phyloP scores from a whole-genome alignment of 2,888 invertebrate genomes.

The Platycnemis pennipes region DNA sequence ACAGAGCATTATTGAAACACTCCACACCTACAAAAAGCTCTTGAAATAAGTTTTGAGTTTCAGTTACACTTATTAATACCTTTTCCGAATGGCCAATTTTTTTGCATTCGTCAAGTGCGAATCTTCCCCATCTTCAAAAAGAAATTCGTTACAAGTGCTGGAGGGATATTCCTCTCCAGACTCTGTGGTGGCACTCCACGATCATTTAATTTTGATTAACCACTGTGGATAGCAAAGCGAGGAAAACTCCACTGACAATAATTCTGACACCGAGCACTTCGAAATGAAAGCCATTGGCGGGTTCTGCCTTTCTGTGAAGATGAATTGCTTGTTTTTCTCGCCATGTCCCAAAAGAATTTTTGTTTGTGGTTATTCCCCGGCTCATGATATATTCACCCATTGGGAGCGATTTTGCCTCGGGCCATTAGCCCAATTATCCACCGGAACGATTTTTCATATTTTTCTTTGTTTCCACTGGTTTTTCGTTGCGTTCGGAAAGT shows the following conservation, averaged over 20 bases:
- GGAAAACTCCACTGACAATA: not conserved
- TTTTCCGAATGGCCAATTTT: too few relatives aligned
- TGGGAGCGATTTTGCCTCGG: not conserved
- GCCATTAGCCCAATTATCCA: slow-evolving; percentile 18
- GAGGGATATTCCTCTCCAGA: too few relatives aligned
- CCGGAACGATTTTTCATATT: slow-evolving; percentile 14
- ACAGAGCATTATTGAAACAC: too few relatives aligned
- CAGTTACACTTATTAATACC: too few relatives aligned
- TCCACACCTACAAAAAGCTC: too few relatives aligned
- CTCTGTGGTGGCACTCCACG: too few relatives aligned
- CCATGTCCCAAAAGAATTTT: not conserved
- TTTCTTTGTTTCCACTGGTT: not conserved
- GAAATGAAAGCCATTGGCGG: not conserved
- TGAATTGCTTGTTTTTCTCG: not conserved
- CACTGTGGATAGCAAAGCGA: not conserved
- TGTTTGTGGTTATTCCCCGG: not conserved
- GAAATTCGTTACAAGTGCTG: too few relatives aligned
- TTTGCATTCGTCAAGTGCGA: too few relatives aligned
- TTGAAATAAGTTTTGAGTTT: too few relatives aligned
- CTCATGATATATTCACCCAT: not conserved
- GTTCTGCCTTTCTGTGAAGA: not conserved
- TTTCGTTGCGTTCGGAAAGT: not conserved
- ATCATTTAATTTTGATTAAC: too few relatives aligned
- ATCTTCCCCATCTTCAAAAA: too few relatives aligned
- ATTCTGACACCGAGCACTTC: not conserved